phyloP scores from a whole-genome alignment of 2,797 vertebrate genomes.

The Gallinago nigripennis region DNA sequence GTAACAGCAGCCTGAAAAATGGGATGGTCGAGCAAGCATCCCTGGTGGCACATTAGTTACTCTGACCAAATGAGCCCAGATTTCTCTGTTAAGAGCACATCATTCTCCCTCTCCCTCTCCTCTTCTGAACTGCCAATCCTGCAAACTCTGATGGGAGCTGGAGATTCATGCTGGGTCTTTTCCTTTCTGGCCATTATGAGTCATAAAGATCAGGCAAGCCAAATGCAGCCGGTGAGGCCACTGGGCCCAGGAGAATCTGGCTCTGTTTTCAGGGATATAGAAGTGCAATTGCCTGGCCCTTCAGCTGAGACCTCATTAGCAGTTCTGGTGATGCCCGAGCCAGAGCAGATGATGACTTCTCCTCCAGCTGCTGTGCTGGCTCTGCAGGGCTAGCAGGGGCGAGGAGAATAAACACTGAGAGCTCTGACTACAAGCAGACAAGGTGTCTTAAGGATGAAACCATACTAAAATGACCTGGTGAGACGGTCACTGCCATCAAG shows the following conservation, averaged over 20 bases:
- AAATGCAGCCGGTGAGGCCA: neutral
- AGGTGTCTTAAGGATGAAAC: neutral
- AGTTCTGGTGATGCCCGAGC: neutral
- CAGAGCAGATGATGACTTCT: neutral
- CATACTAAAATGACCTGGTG: rapidly evolving
- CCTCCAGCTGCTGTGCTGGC: neutral
- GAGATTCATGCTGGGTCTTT: neutral
- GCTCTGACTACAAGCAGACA: neutral
- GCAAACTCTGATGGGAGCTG: neutral
- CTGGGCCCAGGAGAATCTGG: neutral
- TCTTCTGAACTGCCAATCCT: neutral
- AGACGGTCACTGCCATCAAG: neutral
- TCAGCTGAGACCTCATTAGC: neutral
- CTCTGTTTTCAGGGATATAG: neutral
- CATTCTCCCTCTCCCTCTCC: neutral
- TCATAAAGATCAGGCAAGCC: neutral
- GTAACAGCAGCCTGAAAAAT: neutral
- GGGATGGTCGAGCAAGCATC: neutral
- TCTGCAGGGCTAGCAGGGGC: neutral
- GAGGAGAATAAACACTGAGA: neutral
- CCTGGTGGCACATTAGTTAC: neutral
- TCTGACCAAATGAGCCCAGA: neutral
- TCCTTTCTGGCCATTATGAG: neutral
- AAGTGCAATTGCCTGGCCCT: neutral
- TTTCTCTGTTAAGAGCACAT: neutral